A percentile compares a stretch with the other conserved stretches of the same genome.
Conservation (phyloP, 2,797 vertebrate species). For the Tympanoctomys barrerae region DNA sequence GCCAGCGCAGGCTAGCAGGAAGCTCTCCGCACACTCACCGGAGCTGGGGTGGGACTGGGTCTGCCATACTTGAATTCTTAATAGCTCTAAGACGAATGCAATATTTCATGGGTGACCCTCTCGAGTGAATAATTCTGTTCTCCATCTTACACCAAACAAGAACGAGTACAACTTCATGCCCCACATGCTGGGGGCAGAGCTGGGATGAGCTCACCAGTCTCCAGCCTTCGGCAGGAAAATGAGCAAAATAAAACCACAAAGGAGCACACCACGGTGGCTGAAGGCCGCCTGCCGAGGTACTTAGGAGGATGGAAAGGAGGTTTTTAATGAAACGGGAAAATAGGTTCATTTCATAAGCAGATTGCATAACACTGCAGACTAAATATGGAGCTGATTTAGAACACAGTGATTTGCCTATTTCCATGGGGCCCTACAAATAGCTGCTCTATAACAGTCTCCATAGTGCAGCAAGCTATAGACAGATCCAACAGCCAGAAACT, state of each 20-base stretch:
- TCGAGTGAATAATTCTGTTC: background rate
- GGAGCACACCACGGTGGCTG: background rate
- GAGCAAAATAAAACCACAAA: background rate
- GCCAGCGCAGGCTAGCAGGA: too few relatives aligned
- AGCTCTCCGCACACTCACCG: too few relatives aligned
- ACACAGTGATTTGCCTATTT: conserved; percentile 52
- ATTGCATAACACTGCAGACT: background rate
- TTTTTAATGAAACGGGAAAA: conserved; percentile 9
- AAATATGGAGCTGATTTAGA: conserved; percentile 39
- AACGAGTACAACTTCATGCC: background rate
- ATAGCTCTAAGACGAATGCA: background rate
- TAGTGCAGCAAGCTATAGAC: conserved; percentile 55
- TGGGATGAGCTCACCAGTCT: background rate
- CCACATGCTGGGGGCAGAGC: background rate
- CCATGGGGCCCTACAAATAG: conserved; percentile 31
- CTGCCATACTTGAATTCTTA: conserved; percentile 3
- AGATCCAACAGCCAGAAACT: conserved; percentile 34
- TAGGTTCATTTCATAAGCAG: conserved; percentile 19
- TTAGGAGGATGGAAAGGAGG: background rate
- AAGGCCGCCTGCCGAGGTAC: background rate
- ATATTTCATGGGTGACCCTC: background rate
- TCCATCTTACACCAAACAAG: conserved; percentile 8
- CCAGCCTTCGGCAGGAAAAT: background rate
- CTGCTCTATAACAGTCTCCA: background rate
- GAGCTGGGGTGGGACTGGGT: too few relatives aligned